Percentiles rank a stretch among this genome's conserved stretches.
phyloP scores from a whole-genome alignment of 2,113 vertebrate genomes.

The Gavia stellata region DNA sequence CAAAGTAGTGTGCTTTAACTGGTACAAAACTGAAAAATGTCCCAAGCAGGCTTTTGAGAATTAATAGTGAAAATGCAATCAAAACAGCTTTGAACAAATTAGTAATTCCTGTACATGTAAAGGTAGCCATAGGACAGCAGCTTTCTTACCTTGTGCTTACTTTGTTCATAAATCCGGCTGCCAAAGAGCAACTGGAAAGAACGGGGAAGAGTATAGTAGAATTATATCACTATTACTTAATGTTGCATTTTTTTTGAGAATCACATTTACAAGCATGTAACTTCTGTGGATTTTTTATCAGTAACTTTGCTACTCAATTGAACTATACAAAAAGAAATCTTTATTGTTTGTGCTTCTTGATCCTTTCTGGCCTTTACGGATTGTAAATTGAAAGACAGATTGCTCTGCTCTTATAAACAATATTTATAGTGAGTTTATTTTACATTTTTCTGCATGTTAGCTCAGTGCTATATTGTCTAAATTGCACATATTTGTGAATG shows the following conservation, averaged over 20 bases:
- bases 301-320: background rate
- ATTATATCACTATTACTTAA: background rate
- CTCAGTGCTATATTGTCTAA: background rate
- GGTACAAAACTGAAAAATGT: background rate
- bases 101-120: background rate
- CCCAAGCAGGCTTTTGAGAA: background rate
- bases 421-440: background rate
- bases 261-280: background rate
- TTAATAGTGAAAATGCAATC: background rate
- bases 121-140: background rate
- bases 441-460: background rate
- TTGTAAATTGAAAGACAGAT: background rate
- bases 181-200: background rate
- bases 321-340: background rate
- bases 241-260: background rate
- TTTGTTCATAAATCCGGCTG: background rate
- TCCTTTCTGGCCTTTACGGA: background rate
- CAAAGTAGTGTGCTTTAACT: background rate
- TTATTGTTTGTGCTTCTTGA: background rate
- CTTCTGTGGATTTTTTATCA: background rate
- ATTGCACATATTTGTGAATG: background rate
- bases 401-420: background rate
- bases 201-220: background rate
- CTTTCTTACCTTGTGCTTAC: background rate
- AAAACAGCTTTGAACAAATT: background rate